Conservation (phyloP, 2,888 invertebrate species). For the Sussaba pulchella region DNA sequence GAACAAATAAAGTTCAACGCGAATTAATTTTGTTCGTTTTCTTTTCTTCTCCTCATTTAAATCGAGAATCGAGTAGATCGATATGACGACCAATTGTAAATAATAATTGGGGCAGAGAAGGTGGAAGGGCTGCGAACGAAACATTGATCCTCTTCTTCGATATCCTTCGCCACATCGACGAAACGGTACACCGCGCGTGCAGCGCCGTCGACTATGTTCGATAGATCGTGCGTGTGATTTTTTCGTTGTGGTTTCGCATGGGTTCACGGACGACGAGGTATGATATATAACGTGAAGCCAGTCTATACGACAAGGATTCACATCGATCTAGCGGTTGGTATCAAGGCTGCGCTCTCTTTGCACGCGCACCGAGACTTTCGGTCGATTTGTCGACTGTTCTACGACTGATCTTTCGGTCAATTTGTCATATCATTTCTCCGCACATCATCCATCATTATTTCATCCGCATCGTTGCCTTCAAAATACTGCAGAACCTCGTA, state of each 20-base stretch:
- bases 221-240: conserved; percentile 49
- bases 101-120: conserved; percentile 9
- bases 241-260: conserved; percentile 73
- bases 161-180: conserved; percentile 65
- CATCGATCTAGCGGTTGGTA: conserved; percentile 56
- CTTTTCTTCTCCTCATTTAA: too few species aligned
- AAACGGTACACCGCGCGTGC: conserved; percentile 53
- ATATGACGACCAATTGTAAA: background rate
- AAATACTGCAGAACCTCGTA: too few species aligned
- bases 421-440: too few species aligned
- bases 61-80: background rate
- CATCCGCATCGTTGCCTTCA: too few species aligned
- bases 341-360: conserved; percentile 74
- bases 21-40: too few species aligned
- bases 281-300: conserved; percentile 27
- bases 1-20: too few species aligned
- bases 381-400: too few species aligned
- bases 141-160: conserved; percentile 61
- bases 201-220: conserved; percentile 55
- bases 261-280: conserved; percentile 74
- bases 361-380: background rate
- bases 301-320: conserved; percentile 48
- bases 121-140: conserved; percentile 59
- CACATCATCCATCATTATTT: too few species aligned
- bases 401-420: background rate